Evolutionary conservation across 2,113 vertebrate genomes (phyloP), one percentile per base, ranked within the genome.

Genomic region (Oreamnos americanus): DNA sequence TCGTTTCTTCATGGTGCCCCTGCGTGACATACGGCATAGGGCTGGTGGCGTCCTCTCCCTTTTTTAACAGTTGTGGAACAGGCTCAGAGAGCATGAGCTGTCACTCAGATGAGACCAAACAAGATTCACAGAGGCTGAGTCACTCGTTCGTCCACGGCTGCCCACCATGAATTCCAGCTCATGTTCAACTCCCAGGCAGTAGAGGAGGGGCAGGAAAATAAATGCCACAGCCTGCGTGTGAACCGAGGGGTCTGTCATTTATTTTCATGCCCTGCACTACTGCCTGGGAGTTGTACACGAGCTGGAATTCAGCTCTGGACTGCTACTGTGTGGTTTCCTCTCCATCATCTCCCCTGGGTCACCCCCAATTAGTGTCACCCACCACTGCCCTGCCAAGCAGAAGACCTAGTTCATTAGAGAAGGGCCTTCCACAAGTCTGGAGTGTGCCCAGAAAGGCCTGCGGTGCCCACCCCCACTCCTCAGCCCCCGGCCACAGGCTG

Each of bases 371-470:
- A 89, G 71, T 91, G 33, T 96, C 95, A 92, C 36, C 92, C 53
- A 83, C 88, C 36, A 16, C 30, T 90, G 55, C 13, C 76, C 30
- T 95, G 81, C 55, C 88, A 91, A 79, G 85, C 64, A 84, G 51
- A 53, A 92, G 89, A 95, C 51, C 87, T 74, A 87, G 92, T 95
- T 97, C 85, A 64, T 96, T 97, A 97, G 85, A 30, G 7, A 89
- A 97, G 49, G 49, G 57, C 60, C 93, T 95, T 90, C 90, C 45
- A 9, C 43, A 81, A 55, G 60, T 91, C 62, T 95, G 89, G 51
- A 84, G 74, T 49, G 39, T 91, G 36, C 58, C 83, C 62, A 87
- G 85, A 87, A 91, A 94, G 83, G 83, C 88, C 91, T 89, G 86
- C 57, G 0, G 4, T 85, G 45, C 79, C 82, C 84, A 53, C 53